Base-by-base conservation (phyloP, 1,140 invertebrate genomes). In the Sycophaga agraensis region DNA sequence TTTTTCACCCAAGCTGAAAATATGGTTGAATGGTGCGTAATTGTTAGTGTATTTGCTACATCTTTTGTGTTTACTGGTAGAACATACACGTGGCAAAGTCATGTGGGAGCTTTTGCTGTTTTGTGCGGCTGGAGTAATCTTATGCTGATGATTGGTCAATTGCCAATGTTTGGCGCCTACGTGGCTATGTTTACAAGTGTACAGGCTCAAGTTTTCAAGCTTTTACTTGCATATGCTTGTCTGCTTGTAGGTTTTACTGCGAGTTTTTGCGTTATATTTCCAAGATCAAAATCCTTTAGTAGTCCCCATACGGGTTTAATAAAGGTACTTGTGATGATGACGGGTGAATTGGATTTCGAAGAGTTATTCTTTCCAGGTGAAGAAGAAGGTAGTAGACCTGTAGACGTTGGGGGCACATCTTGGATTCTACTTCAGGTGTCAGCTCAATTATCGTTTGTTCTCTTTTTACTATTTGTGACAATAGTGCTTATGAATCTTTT, bases 151-250 rank as follows among this genome's bases (percentile, higher is more conserved):
- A 88, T 93, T 46, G 91, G 91, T 3, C 90, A 93, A 67, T 78
- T 93, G 22, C 91, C 91, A 2, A 84, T 91, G 55, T 92, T 93
- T 73, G 91, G 91, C 24, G 89, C 91, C 0, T 94, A 93, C 72
- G 90, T 93, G 11, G 91, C 91, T 0, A 93, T 92, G 91, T 93
- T 91, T 64, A 91, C 90, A 0, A 88, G 89, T 72, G 90, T 92
- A 0, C 90, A 92, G 70, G 89, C 88, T 26, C 91, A 93, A 82
- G 92, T 94, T 55, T 88, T 89, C 22, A 93, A 93, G 72, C 81
- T 94, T 9, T 81, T 94, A 17, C 82, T 92, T 70, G 91, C 91
- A 9, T 94, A 94, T 72, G 89, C 89, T 1, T 93, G 91, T 69
- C 84, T 94, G 42, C 75, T 93, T 9, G 89, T 93, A 21, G 91